Evolutionary conservation across 2,888 invertebrate species (phyloP).

Genomic region (Megastigmus dorsalis): DNA sequence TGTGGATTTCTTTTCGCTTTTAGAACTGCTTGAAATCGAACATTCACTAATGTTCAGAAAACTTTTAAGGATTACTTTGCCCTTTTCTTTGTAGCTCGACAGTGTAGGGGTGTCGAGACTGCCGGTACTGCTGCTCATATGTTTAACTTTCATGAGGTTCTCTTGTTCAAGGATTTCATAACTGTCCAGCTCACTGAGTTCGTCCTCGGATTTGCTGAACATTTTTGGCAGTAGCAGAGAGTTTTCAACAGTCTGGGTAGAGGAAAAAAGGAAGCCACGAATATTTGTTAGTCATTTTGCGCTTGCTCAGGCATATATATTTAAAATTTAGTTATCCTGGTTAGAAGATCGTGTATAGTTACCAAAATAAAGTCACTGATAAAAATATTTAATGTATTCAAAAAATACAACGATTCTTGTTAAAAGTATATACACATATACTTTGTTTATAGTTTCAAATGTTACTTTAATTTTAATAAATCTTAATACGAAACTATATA

Average conservation of each 20-base stretch:
- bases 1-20: neutral
- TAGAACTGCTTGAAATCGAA: neutral
- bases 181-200: constrained; percentile 66
- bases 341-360: too few relatives aligned
- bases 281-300: constrained; percentile 45
- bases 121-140: constrained; percentile 69
- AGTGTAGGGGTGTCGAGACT: constrained; percentile 64
- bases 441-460: too few relatives aligned
- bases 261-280: constrained; percentile 13
- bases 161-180: constrained; percentile 61
- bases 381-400: too few relatives aligned
- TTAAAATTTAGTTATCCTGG: too few relatives aligned
- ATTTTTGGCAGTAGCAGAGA: constrained; percentile 42
- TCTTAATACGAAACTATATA: too few relatives aligned
- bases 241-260: constrained; percentile 26
- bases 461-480: too few relatives aligned
- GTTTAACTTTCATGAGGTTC: constrained; percentile 66
- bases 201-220: constrained; percentile 72
- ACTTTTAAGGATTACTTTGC: constrained; percentile 60
- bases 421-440: too few relatives aligned
- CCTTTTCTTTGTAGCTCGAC: constrained; percentile 58
- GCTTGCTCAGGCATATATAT: neutral
- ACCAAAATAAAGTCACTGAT: too few relatives aligned
- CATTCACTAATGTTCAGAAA: constrained; percentile 58
- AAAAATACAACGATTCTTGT: too few relatives aligned